A percentile compares a stretch with the other conserved stretches of the same genome.
Conservation (phyloP, 1,140 invertebrate species). For the Drosophila equinoxialis region DNA sequence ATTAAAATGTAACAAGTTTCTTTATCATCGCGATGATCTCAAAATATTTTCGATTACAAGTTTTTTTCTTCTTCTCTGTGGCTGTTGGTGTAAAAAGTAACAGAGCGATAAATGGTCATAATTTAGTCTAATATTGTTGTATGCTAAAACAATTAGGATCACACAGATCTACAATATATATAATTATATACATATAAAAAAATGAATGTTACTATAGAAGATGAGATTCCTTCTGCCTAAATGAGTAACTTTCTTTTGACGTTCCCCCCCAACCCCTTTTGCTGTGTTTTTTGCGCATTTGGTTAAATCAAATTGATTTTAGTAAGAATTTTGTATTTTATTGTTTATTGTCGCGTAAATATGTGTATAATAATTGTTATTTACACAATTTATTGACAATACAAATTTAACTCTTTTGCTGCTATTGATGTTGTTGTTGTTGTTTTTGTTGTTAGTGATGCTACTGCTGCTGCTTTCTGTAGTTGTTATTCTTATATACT, state of each 20-base stretch:
- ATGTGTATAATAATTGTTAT: conserved; percentile 64
- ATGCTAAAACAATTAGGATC: conserved; percentile 14
- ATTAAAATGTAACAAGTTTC: no score
- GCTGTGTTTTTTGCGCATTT: conserved; percentile 46
- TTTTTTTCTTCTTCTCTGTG: background rate
- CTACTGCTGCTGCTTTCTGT: background rate
- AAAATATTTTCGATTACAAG: conserved; percentile 22
- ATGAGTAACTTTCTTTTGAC: conserved; percentile 8
- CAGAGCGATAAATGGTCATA: conserved; percentile 11
- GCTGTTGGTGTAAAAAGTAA: conserved; percentile 14
- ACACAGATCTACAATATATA: background rate
- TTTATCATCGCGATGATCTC: conserved; percentile 2
- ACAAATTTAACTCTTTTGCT: conserved; percentile 39
- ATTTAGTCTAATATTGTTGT: conserved; percentile 7
- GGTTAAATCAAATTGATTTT: conserved; percentile 72
- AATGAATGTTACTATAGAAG: background rate
- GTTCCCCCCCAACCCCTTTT: no score
- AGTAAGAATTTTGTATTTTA: conserved; percentile 63
- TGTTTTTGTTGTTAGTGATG: background rate
- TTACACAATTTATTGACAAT: conserved; percentile 77
- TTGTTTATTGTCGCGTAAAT: conserved; percentile 77
- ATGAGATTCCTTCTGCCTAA: background rate
- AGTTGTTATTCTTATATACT: background rate
- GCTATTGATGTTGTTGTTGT: background rate
- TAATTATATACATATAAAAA: background rate